Conservation (phyloP, 2,113 vertebrate species). For the Pachypanchax playfairii region DNA sequence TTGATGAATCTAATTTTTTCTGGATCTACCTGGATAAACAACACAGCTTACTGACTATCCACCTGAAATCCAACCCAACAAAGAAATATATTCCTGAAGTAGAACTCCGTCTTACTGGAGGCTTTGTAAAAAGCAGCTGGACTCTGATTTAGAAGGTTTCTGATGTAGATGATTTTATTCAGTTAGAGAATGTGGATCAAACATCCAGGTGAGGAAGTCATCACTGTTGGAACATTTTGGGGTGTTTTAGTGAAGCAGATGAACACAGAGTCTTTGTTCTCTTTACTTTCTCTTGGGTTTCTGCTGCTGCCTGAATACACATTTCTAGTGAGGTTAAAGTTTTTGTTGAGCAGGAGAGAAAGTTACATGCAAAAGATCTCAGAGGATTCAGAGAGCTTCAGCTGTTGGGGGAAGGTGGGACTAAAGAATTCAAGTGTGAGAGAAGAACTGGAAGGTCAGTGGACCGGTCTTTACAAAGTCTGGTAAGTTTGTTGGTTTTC, state of each 20-base stretch:
- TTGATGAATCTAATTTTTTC: conserved; percentile 70
- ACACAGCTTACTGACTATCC: conserved; percentile 70
- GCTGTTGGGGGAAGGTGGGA: not conserved
- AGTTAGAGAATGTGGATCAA: conserved; percentile 57
- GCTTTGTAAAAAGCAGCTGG: conserved; percentile 64
- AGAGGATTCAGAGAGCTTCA: conserved; percentile 11
- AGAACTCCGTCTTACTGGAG: conserved; percentile 50
- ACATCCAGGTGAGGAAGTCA: conserved; percentile 32
- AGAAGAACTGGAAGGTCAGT: conserved; percentile 18
- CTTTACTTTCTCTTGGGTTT: conserved; percentile 20
- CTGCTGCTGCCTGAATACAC: conserved; percentile 33
- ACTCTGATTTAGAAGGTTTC: conserved; percentile 58
- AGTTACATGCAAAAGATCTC: conserved; percentile 28
- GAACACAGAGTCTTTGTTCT: conserved; percentile 31
- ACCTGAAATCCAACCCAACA: conserved; percentile 72
- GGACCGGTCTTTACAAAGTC: not conserved
- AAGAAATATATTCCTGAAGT: conserved; percentile 61
- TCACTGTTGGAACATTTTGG: conserved; percentile 45
- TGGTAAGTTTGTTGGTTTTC: conserved; percentile 26
- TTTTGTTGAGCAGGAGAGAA: conserved; percentile 35
- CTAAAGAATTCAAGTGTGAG: conserved; percentile 3
- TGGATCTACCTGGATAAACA: conserved; percentile 67
- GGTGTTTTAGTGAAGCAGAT: conserved; percentile 32
- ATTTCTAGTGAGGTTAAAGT: conserved; percentile 31
- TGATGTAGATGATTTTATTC: conserved; percentile 36